A percentile compares a stretch with the other conserved stretches of the same genome.
These are phyloP conservation scores for Tachycineta bicolor DNA, from an alignment of 2,113 vertebrate genomes.

Conservation along the genomic window DNA sequence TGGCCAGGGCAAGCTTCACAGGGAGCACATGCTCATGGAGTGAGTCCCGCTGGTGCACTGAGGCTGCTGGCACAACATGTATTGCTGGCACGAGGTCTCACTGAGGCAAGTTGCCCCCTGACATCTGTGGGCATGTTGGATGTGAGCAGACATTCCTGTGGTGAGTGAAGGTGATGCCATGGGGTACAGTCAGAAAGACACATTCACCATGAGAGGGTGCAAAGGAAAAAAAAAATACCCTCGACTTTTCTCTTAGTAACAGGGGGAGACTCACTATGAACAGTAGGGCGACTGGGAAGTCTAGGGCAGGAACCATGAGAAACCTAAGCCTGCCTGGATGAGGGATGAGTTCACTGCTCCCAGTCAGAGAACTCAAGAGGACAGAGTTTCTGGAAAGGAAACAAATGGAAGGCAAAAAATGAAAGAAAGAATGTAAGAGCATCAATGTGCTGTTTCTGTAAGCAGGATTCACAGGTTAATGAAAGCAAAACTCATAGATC, in stretches of 20 bases:
- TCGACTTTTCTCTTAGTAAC: not conserved
- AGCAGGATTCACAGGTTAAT: not conserved
- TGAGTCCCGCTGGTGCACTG: not conserved
- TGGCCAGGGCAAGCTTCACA: not conserved
- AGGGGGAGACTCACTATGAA: not conserved
- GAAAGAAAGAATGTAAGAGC: not conserved
- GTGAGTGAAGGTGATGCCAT: not conserved
- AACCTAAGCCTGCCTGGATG: not conserved
- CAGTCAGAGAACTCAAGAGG: not conserved
- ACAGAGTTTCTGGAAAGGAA: not conserved
- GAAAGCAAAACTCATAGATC: not conserved
- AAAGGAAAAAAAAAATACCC: not conserved
- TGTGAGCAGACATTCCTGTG: not conserved
- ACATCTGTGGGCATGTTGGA: not conserved
- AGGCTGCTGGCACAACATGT: not conserved
- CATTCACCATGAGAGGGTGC: not conserved
- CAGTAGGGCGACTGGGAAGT: not conserved
- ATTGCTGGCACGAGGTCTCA: not conserved
- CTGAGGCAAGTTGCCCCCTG: not conserved
- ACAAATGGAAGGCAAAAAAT: not conserved
- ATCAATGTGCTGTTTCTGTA: not conserved
- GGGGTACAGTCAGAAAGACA: not conserved
- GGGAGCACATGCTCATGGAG: not conserved
- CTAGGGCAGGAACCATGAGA: not conserved
- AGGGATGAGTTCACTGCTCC: not conserved